Base-by-base conservation (phyloP, 2,888 invertebrate species). In the Ennomos quercinarius region DNA sequence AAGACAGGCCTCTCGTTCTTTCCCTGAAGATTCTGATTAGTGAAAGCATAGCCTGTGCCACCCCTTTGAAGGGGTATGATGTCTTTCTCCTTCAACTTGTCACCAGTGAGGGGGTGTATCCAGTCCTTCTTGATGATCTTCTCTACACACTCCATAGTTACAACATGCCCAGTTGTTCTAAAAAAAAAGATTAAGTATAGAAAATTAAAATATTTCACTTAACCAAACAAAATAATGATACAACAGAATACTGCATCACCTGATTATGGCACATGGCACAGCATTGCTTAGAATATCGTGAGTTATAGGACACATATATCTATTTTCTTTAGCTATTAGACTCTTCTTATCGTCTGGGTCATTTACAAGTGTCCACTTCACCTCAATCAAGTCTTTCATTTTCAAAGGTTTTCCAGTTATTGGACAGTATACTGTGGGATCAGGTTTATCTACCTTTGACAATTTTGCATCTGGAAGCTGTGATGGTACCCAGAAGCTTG, bases 271-370 rank as follows among this genome's bases (percentile, higher is more conserved):
- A 89, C 98, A 98, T 0, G 99, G 98, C 2, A 98, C 96, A 8
- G 98, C 97, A 92, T 99, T 99, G 66, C 97, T 96, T 38, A 99
- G 92, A 62, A 99, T 95, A 86, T 99, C 99, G 84, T 98, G 97
- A 1, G 99, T 99, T 0, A 99, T 96, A 1, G 99, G 98, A 84
- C 99, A 99, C 96, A 99, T 98, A 82, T 98, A 99, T 71, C 99
- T 94, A 67, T 97, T 97, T 81, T 97, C 96, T 84, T 97, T 98
- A 0, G 96, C 95, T 68, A 99, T 98, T 36, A 98, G 89, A 1
- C 98, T 96, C 72, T 96, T 96, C 72, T 96, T 97, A 68, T 96
- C 96, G 80, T 97, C 96, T 0, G 97, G 96, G 85, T 98, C 98
- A 63, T 96, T 97, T 0, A 98, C 96, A 61, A 96, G 91, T 0